phyloP scores from a whole-genome alignment of 2,888 invertebrate genomes.

The Mamestra brassicae region DNA sequence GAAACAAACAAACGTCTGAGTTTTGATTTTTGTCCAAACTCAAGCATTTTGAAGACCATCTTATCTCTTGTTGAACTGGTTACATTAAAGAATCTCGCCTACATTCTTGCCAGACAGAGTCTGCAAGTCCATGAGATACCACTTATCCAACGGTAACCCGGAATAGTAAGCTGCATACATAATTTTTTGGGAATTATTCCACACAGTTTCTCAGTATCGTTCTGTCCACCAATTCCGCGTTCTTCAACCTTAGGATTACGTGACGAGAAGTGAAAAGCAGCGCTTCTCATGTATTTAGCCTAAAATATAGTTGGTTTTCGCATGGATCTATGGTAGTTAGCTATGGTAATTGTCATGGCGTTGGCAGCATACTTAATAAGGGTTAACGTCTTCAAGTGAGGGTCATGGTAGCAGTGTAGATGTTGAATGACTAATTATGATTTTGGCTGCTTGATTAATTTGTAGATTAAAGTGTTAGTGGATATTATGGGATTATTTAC shows the following conservation, averaged over 20 bases:
- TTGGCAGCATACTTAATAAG: slow-evolving; percentile 69
- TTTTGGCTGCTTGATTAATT: slow-evolving; percentile 42
- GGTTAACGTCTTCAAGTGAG: slow-evolving; percentile 59
- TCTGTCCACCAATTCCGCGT: slow-evolving; percentile 73
- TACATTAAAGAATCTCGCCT: slow-evolving; percentile 28
- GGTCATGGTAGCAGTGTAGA: slow-evolving; percentile 52
- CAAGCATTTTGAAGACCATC: not conserved
- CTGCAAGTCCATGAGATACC: slow-evolving; percentile 39
- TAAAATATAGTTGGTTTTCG: slow-evolving; percentile 70
- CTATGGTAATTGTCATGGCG: slow-evolving; percentile 77
- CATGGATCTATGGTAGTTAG: slow-evolving; percentile 70
- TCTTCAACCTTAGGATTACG: slow-evolving; percentile 77
- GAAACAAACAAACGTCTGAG: not conserved
- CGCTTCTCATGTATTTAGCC: slow-evolving; percentile 71
- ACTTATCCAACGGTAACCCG: slow-evolving; percentile 56
- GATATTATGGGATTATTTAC: slow-evolving; percentile 29
- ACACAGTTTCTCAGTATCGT: slow-evolving; percentile 60
- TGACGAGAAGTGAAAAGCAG: slow-evolving; percentile 74
- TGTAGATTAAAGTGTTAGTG: slow-evolving; percentile 21
- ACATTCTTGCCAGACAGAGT: slow-evolving; percentile 42
- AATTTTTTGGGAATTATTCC: slow-evolving; percentile 69
- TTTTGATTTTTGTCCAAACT: slow-evolving; percentile 1
- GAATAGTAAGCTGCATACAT: slow-evolving; percentile 61
- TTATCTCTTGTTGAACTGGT: slow-evolving; percentile 38
- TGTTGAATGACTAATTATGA: slow-evolving; percentile 33